Evolutionary conservation across 2,888 invertebrate species (phyloP), one percentile per base, ranked within the genome.

Genomic region (Labia minor): DNA sequence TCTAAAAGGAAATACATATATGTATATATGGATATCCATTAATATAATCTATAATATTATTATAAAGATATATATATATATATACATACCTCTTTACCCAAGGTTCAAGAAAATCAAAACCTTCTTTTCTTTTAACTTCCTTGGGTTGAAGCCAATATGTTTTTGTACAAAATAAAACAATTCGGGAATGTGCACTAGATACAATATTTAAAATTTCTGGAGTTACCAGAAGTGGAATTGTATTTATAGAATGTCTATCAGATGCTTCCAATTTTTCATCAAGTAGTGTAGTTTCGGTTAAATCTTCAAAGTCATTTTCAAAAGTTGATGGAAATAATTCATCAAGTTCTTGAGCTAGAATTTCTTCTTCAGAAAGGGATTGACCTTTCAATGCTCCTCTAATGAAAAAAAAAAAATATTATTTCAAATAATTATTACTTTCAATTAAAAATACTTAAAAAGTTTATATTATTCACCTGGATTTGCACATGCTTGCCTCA

Each of bases 251-350:
- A 49, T 18, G 33, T 18, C 63, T 4, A 16, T 33, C 19, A 1
- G 21, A 14, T 18, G 37, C 20, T 18, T 3, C n/a, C 3, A 19
- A n/a, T 20, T 16, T 14, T 71, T 81, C 78, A 71, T 86, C 85
- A 20, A 86, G 72, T 67, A 79, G 69, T 71, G 78, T 68, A n/a
- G 68, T 61, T 74, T 79, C 76, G 73, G 84, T 77, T 65, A 90
- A 83, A 70, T 90, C 89, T 0, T 81, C 78, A 76, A 90, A 91
- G 75, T 91, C 90, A 63, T 79, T 76, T 2, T 86, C 85, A 0
- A 85, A 80, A 71, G 82, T 83, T 0, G 85, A 86, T 0, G 89
- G 89, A 74, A 91, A 91, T 74, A 88, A 79, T 73, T 84, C 80
- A 69, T 82, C 79, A 67, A 90, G 83, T 78, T 90, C 88, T 66